Percentiles rank a stretch among this genome's conserved stretches.
Conservation (phyloP, 2,888 invertebrate species). For the Tribolium freemani region DNA sequence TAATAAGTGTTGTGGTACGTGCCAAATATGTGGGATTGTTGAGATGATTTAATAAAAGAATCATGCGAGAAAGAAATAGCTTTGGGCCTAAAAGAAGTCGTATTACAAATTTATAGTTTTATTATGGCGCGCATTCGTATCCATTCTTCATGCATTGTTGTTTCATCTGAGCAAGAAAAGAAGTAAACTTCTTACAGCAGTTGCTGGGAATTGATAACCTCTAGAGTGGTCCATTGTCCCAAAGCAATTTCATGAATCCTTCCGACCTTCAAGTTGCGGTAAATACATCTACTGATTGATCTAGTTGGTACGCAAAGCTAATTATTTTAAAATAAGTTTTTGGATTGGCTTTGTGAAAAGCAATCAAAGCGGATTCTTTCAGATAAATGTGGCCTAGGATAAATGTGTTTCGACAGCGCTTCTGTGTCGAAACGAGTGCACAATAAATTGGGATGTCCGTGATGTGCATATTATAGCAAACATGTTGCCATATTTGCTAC, state of each 20-base stretch:
- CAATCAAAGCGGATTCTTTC: neutral
- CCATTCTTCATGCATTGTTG: conserved; percentile 25
- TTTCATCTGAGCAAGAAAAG: conserved; percentile 1
- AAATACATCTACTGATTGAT: conserved; percentile 28
- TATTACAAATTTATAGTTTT: conserved; percentile 22
- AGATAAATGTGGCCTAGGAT: neutral
- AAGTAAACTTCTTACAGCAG: conserved; percentile 20
- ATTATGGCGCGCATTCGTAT: neutral
- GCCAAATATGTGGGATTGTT: neutral
- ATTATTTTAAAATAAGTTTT: neutral
- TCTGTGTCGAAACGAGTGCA: conserved; percentile 15
- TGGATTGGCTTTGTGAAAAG: too few relatives aligned
- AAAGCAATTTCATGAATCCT: conserved; percentile 29
- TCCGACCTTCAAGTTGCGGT: conserved; percentile 13
- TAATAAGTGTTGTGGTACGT: neutral
- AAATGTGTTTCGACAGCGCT: neutral
- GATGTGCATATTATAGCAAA: conserved; percentile 53
- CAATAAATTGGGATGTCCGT: conserved; percentile 52
- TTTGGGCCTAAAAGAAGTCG: conserved; percentile 3
- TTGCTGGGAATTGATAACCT: conserved; percentile 27
- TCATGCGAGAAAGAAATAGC: neutral
- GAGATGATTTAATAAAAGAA: conserved; percentile 6
- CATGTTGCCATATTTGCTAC: conserved; percentile 54
- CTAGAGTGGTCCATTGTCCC: conserved; percentile 24
- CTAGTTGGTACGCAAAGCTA: conserved; percentile 1